Base-by-base conservation (phyloP, 2,888 invertebrate genomes). In the Choristoneura rosaceana region DNA sequence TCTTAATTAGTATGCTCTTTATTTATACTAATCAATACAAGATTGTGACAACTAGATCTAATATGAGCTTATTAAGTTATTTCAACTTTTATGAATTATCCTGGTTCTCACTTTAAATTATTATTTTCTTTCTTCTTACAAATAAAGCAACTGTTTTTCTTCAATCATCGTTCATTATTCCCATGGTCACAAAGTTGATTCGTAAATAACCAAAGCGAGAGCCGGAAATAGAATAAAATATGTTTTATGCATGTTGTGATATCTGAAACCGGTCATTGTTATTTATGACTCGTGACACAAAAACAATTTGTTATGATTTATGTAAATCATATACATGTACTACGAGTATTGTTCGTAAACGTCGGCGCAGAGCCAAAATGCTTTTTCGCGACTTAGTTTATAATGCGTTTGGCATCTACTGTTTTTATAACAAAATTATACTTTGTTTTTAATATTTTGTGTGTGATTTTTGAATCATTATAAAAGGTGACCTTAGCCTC, bases 251-350 rank as follows among this genome's bases (percentile, higher is more conserved):
- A 58, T 52, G 52, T 15, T 52, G 17, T 15, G 52, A 58, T 58
- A 25, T 58, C 58, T 58, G 58, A 58, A 58, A 33, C 58, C 33
- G 25, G 25, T 58, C 58, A 58, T 33, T 58, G 25, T 58, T 33
- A 58, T 58, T 58, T 58, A 33, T 58, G 25, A 58, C 33, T 58
- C 25, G 33, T 33, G 14, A 58, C 33, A 58, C 33, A 58, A 33
- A 58, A 52, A 52, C 33, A 58, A 33, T 58, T 33, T 58, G 58
- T 17, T 25, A 25, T 58, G 58, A 58, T 58, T 58, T 33, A 58
- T 33, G 58, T 58, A 33, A 58, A 58, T 58, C 58, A 58, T 58
- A 58, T 58, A 58, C 33, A 14, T 58, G 58, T 58, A 58, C 25
- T 5, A n/a, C n/a, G n/a, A n/a, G n/a, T n/a, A 58, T 58, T 58